phyloP scores from a whole-genome alignment of 2,113 vertebrate species.

The Ameiurus melas region DNA sequence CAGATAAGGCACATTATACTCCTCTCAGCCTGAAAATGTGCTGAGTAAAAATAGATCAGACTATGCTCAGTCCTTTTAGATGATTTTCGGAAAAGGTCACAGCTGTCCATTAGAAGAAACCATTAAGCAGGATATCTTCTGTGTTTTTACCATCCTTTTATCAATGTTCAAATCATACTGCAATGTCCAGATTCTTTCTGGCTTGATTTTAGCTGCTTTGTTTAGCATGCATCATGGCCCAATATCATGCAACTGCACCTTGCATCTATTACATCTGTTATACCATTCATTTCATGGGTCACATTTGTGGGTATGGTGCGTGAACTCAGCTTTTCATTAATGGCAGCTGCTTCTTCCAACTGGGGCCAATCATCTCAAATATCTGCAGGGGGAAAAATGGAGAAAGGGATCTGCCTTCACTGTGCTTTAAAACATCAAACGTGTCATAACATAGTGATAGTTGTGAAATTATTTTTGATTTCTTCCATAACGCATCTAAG shows the following conservation, averaged over 20 bases:
- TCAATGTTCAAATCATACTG: constrained; percentile 32
- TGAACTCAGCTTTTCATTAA: constrained; percentile 26
- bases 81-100: constrained; percentile 61
- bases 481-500: constrained; percentile 19
- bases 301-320: constrained; percentile 12
- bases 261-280: constrained; percentile 29
- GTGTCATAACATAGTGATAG: constrained; percentile 25
- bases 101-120: constrained; percentile 77
- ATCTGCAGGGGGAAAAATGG: constrained; percentile 17
- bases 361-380: constrained; percentile 61
- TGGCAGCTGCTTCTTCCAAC: constrained; percentile 64
- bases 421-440: constrained; percentile 40
- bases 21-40: constrained; percentile 50
- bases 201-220: constrained; percentile 39
- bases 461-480: constrained; percentile 34
- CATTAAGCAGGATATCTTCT: constrained; percentile 64
- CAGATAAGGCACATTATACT: constrained; percentile 52
- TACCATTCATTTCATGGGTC: constrained; percentile 13
- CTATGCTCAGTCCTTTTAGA: constrained; percentile 28
- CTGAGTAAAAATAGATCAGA: constrained; percentile 43
- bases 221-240: not conserved
- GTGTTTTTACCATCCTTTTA: constrained; percentile 63
- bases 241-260: constrained; percentile 19
- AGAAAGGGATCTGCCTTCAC: constrained; percentile 20
- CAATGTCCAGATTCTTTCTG: constrained; percentile 38